Evolutionary conservation across 2,113 vertebrate genomes (phyloP), one percentile per base, ranked within the genome.

Genomic region (Dicerorhinus sumatrensis): DNA sequence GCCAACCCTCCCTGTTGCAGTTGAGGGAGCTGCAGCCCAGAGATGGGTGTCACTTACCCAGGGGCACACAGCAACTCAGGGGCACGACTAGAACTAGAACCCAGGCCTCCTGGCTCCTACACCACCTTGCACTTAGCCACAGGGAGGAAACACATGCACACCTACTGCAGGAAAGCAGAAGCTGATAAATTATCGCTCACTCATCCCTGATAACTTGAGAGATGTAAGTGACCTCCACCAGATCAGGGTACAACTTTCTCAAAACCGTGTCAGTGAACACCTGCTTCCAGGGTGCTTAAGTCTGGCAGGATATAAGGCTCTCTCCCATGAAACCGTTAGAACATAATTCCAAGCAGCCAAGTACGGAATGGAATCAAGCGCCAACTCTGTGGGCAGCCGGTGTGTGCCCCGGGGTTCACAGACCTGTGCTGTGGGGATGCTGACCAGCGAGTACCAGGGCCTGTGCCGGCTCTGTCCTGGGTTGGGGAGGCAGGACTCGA

Each of bases 401-500:
- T 13, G 36, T 56, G 42, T 56, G 77, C 27, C 14, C n/a, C 5
- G 1, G 13, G 51, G 65, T 13, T 39, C 33, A 65, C 29, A 9
- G 25, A 13, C 51, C 42, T n/a, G 20, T 20, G 42, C 10, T 0
- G 1, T 5, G 42, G 1, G 10, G 75, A 7, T 39, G 46, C 7
- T 4, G 54, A 25, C 0, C 4, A 2, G 25, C 21, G 4, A 11
- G 6, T 67, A 42, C 83, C 54, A 2, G 73, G 33, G 75, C 75
- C 48, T 11, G 0, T 3, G 1, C 48, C 12, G 14, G 23, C 18
- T 67, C 75, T 31, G 4, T n/a, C 39, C 17, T 5, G 17, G 48
- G 0, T 4, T 0, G 27, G 8, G 18, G 69, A 27, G n/a, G 90
- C 69, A 8, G 75, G n/a, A 31, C 81, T 2, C 69, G 25, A 20